A percentile compares a stretch with the other conserved stretches of the same genome.
Conservation (phyloP, 2,888 invertebrate species). For the Atethmia centrago region DNA sequence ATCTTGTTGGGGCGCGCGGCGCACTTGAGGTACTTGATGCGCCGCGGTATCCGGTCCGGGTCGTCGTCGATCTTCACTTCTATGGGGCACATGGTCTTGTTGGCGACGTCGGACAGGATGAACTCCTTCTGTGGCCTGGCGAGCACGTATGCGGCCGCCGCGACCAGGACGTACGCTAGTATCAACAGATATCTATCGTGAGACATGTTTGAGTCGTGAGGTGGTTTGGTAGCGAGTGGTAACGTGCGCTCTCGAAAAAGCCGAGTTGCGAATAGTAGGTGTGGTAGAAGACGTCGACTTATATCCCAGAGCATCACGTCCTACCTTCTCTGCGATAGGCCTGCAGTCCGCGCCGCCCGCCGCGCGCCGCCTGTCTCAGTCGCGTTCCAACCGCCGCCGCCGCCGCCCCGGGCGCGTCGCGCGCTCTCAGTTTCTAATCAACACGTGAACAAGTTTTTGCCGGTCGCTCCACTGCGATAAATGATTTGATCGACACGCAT, state of each 20-base stretch:
- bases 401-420: background rate
- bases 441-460: background rate
- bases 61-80: conserved; percentile 77
- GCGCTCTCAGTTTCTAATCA: conserved; percentile 7
- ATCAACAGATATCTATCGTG: conserved; percentile 52
- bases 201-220: conserved; percentile 58
- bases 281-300: conserved; percentile 62
- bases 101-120: conserved; percentile 75
- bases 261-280: conserved; percentile 76
- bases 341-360: conserved; percentile 11
- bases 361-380: conserved; percentile 31
- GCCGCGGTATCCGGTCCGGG: conserved; percentile 79
- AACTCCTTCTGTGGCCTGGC: conserved; percentile 69
- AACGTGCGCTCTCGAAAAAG: conserved; percentile 72
- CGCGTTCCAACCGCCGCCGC: background rate
- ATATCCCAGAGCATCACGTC: conserved; percentile 49
- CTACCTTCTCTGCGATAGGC: conserved; percentile 41
- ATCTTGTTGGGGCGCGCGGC: conserved; percentile 76
- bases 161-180: conserved; percentile 55
- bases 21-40: conserved; percentile 84
- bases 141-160: conserved; percentile 63
- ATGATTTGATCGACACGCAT: background rate
- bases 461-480: conserved; percentile 1
- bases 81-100: conserved; percentile 85
- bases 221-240: conserved; percentile 48